Evolutionary conservation across 1,140 invertebrate species (phyloP), one percentile per base, ranked within the genome.

Genomic region (Cydia fagiglandana): DNA sequence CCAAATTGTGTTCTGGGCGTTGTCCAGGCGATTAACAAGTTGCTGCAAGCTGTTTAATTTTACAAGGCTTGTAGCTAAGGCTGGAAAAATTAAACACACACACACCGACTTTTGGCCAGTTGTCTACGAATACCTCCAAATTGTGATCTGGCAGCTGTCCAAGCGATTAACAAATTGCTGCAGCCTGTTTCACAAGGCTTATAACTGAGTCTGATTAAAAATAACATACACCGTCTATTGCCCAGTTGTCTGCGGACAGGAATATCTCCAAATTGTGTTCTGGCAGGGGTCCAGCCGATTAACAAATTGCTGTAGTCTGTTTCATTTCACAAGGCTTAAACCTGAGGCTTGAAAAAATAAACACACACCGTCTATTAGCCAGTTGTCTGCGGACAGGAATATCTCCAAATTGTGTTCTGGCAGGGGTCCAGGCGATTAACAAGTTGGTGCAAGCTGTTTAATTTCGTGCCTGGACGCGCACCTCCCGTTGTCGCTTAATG

Each of bases 401-500:
- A 88, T 84, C 88, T 89, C 85, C 83, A 87, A 89, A 91, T 88
- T 91, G 86, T 80, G 78, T 81, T 50, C 80, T 89, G 88, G 89
- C 89, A 81, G 56, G 70, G 82, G 79, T 87, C 89, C 89, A 91
- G 81, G 78, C 86, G 82, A 89, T 89, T 89, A 91, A 88, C 88
- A 89, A 88, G 79, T 89, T 87, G 85, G 82, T 88, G 86, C 87
- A 88, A 90, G 89, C 88, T 88, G 86, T 91, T 88, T 89, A 88
- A 89, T 89, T 91, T 91, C 84, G 87, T 87, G 88, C 86, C 84
- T 86, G 84, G 82, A 77, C 83, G 82, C 83, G 20, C 53, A 56
- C 53, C 53, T 61, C 56, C 56, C 20, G 10, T 2, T 53, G 56
- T 61, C 56, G 20, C 56, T 20, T 61, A 24, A 61, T 61, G 20